Evolutionary conservation across 2,113 vertebrate species (phyloP).

Genomic region (Gnathonemus longibarbis): DNA sequence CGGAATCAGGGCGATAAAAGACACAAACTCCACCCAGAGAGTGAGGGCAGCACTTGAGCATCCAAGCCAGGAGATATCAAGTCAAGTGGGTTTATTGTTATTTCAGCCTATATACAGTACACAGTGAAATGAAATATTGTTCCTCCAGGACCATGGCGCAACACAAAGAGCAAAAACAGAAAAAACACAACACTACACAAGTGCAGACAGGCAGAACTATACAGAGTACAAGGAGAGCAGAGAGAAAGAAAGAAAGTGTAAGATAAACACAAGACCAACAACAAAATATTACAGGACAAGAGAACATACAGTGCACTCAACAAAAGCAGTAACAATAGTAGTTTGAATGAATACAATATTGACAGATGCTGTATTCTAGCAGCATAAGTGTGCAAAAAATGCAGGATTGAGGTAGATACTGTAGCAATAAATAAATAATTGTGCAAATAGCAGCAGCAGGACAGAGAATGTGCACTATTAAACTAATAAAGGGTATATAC

Average conservation of each 20-base stretch:
- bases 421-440: background rate
- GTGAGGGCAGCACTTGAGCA: background rate
- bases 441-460: background rate
- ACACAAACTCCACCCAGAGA: background rate
- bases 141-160: background rate
- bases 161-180: background rate
- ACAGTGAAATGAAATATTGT: background rate
- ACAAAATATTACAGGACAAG: background rate
- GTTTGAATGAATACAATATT: background rate
- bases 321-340: background rate
- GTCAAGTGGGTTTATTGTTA: background rate
- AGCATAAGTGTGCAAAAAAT: background rate
- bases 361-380: background rate
- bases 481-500: background rate
- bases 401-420: background rate
- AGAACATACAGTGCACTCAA: background rate
- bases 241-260: background rate
- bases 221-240: background rate
- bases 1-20: background rate
- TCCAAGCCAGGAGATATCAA: background rate
- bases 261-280: background rate
- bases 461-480: background rate
- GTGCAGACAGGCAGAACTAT: background rate
- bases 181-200: background rate
- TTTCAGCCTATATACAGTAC: background rate